Conservation (phyloP, 2,888 invertebrate species). For the Drosophila mulleri region DNA sequence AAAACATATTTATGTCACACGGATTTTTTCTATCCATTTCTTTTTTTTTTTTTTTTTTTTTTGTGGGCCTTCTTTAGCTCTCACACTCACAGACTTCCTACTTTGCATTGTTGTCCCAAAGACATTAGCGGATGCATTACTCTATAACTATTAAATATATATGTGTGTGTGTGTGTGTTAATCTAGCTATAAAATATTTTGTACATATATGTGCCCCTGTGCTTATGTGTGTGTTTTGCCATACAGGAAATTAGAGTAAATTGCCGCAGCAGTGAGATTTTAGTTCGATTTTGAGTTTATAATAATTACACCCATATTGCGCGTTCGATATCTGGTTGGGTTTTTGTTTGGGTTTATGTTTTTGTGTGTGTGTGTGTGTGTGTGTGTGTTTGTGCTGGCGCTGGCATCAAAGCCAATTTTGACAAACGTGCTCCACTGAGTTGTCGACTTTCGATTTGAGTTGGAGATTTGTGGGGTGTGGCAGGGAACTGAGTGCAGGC, state of each 20-base stretch:
- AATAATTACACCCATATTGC: constrained; percentile 68
- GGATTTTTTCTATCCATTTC: neutral
- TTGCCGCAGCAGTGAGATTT: constrained; percentile 41
- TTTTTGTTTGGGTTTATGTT: constrained; percentile 20
- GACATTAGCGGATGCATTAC: constrained; percentile 28
- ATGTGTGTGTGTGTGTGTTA: neutral
- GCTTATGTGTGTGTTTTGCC: constrained; percentile 34
- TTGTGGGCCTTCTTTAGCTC: neutral
- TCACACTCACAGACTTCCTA: neutral
- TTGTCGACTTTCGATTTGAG: constrained; percentile 26
- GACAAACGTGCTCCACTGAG: constrained; percentile 53
- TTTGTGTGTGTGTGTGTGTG: constrained; percentile 11
- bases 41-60: neutral
- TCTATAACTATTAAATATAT: neutral
- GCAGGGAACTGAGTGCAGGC: constrained; percentile 21
- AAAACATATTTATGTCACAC: constrained; percentile 6
- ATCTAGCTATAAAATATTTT: constrained; percentile 3
- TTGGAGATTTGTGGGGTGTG: constrained; percentile 58
- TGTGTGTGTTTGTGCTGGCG: constrained; percentile 21
- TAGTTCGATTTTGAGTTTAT: constrained; percentile 59
- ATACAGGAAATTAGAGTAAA: constrained; percentile 66
- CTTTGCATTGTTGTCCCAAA: constrained; percentile 6
- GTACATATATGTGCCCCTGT: neutral
- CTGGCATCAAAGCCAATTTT: constrained; percentile 59
- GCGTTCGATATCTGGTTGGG: constrained; percentile 38